Base-by-base conservation (phyloP, 2,888 invertebrate genomes). In the Pelosia muscerda region DNA sequence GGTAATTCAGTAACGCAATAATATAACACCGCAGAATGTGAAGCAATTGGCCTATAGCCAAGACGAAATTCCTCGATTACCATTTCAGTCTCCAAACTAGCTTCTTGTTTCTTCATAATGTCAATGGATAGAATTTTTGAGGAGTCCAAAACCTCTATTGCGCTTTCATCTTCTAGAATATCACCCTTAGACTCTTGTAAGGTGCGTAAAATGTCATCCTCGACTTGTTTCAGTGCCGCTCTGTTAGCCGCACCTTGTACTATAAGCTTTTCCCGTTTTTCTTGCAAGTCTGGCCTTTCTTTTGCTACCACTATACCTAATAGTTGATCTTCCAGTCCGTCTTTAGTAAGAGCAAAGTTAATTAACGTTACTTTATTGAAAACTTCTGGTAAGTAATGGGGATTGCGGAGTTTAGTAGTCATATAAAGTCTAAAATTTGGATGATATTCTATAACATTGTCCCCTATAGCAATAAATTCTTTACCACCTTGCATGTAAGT, bases 141-240 rank as follows among this genome's bases (percentile, higher is more conserved):
- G 5, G 97, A 97, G 87, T 98, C 98, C 59, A 99, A 94, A 71
- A 98, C 97, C 88, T 97, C 96, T 78, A 99, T 98, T 4, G 98
- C 98, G 5, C 96, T 96, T 92, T 98, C 98, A 88, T 99, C 98
- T 92, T 98, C 98, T 72, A 99, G 95, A 85, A 99, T 98, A 87
- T 98, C 98, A 2, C 98, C 98, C 87, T 98, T 97, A 1, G 97
- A 95, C 84, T 97, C 96, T 57, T 98, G 97, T 65, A 99, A 92
- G 0, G 98, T 98, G 82, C 96, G 96, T 61, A 99, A 93, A 81
- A 99, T 98, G 90, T 97, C 97, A 86, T 98, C 98, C 92, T 99
- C 98, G 28, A 98, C 97, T 88, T 97, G 96, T 84, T 98, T 97
- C 54, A 99, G 90, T 2, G 97, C 97, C 68, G 97, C 96, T 86